Conservation (phyloP, 2,113 vertebrate species). For the Ibidorhyncha struthersii region DNA sequence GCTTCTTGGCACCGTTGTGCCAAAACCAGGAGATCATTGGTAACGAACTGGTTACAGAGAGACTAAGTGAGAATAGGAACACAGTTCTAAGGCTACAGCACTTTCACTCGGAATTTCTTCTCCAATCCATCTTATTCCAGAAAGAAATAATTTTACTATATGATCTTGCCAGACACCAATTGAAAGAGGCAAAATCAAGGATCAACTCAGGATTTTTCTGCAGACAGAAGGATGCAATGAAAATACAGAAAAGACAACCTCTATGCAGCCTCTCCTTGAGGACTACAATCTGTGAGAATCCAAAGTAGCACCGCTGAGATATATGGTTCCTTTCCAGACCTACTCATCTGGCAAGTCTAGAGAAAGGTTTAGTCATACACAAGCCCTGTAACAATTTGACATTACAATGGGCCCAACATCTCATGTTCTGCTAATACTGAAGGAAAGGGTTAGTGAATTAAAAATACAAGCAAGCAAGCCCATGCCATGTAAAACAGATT, state of each 20-base stretch:
- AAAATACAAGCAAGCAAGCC: background rate
- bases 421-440: background rate
- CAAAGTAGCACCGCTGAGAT: background rate
- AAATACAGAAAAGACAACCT: background rate
- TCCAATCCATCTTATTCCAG: background rate
- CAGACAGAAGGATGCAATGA: background rate
- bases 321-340: background rate
- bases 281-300: background rate
- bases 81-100: background rate
- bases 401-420: background rate
- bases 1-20: background rate
- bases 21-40: background rate
- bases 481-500: background rate
- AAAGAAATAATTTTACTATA: background rate
- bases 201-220: background rate
- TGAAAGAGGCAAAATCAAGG: background rate
- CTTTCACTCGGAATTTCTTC: background rate
- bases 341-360: background rate
- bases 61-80: background rate
- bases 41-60: background rate
- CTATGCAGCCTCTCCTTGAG: background rate
- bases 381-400: background rate
- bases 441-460: background rate
- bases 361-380: background rate
- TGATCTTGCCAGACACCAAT: background rate